Percentiles rank a stretch among this genome's conserved stretches.
Conservation (phyloP, 2,113 vertebrate species). For the Galemys pyrenaicus region DNA sequence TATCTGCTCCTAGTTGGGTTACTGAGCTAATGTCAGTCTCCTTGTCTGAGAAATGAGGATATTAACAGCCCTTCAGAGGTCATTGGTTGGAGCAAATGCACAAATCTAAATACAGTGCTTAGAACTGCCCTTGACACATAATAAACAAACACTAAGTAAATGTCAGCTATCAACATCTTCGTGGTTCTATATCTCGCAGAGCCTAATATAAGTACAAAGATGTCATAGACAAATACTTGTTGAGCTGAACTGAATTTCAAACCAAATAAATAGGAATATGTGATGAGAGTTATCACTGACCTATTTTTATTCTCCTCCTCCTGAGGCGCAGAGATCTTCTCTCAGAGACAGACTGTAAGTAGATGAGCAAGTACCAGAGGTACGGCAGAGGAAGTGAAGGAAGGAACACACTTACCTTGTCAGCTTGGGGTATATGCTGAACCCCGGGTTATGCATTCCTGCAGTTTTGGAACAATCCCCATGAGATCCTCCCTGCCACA, state of each 20-base stretch:
- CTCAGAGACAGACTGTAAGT: constrained; percentile 50
- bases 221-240: constrained; percentile 62
- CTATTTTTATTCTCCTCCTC: constrained; percentile 62
- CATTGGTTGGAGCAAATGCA: background rate
- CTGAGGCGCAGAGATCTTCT: constrained; percentile 42
- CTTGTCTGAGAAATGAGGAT: constrained; percentile 50
- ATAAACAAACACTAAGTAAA: constrained; percentile 58
- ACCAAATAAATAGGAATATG: constrained; percentile 44
- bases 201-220: constrained; percentile 48
- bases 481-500: background rate
- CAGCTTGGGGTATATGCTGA: background rate
- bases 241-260: constrained; percentile 55
- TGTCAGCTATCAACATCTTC: constrained; percentile 39
- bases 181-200: background rate
- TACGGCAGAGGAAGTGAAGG: constrained; percentile 37
- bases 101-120: constrained; percentile 46
- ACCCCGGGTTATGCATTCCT: constrained; percentile 17
- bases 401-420: constrained; percentile 58
- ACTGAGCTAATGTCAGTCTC: constrained; percentile 8
- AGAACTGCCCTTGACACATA: constrained; percentile 41
- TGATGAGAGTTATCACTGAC: constrained; percentile 48
- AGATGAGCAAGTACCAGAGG: constrained; percentile 53
- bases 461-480: constrained; percentile 18
- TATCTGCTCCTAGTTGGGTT: background rate
- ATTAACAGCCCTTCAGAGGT: constrained; percentile 13